phyloP scores from a whole-genome alignment of 2,113 vertebrate genomes.

The Psettodes erumei region DNA sequence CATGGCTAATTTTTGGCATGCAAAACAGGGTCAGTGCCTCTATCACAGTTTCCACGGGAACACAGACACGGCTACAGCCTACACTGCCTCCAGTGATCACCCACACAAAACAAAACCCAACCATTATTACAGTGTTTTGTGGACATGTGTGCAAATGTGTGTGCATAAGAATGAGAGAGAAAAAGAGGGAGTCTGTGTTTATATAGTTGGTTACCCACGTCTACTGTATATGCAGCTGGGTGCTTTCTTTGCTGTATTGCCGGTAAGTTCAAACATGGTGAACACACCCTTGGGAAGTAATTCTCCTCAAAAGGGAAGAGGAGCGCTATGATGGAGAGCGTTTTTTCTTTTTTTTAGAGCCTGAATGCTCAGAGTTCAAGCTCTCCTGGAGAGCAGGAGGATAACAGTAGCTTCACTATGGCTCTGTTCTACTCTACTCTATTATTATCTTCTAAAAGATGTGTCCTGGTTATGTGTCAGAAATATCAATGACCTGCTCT shows the following conservation, averaged over 20 bases:
- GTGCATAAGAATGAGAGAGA: background rate
- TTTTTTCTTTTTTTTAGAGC: constrained; percentile 10
- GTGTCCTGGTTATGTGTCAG: constrained; percentile 17
- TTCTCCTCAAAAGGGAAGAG: background rate
- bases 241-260: constrained; percentile 20
- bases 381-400: constrained; percentile 7
- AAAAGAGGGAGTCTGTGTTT: background rate
- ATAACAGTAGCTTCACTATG: constrained; percentile 19
- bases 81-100: constrained; percentile 37
- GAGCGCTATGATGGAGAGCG: constrained; percentile 1
- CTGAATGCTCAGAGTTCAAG: constrained; percentile 2
- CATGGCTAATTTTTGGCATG: constrained; percentile 38
- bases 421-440: constrained; percentile 7
- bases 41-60: constrained; percentile 70
- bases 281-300: constrained; percentile 3
- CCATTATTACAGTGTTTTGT: constrained; percentile 16
- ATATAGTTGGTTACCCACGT: constrained; percentile 2
- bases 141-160: constrained; percentile 26
- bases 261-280: constrained; percentile 13
- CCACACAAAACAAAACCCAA: constrained; percentile 53
- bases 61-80: constrained; percentile 45
- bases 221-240: background rate
- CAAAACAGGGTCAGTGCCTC: constrained; percentile 50
- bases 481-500: constrained; percentile 8
- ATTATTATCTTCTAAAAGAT: constrained; percentile 32